Evolutionary conservation across 92 coral and sea anemone species (phyloP).

Genomic region (Porites evermanni): DNA sequence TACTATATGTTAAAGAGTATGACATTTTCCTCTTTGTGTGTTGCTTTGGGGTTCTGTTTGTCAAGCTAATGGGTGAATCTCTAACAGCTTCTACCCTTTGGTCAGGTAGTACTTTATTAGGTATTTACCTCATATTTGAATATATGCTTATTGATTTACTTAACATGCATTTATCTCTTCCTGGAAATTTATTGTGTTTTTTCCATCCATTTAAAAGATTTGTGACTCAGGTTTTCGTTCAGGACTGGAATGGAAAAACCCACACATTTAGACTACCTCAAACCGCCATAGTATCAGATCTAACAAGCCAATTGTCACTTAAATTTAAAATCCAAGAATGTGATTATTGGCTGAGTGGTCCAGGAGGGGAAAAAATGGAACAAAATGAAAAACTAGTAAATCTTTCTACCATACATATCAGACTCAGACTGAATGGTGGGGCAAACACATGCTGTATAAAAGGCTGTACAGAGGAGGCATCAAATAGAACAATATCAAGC

Average conservation of each 20-base stretch:
- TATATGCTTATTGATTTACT: conserved; percentile 31
- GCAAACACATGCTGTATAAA: conserved; percentile 6
- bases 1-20: conserved; percentile 1
- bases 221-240: conserved; percentile 17
- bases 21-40: background rate
- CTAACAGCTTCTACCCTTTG: background rate
- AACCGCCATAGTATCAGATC: conserved; percentile 10
- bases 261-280: conserved; percentile 18
- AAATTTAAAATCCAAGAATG: conserved; percentile 1
- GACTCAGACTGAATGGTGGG: conserved; percentile 21
- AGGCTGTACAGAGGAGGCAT: conserved; percentile 1
- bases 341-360: conserved; percentile 27
- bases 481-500: background rate
- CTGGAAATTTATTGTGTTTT: conserved; percentile 33
- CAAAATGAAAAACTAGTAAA: background rate
- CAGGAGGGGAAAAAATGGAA: background rate
- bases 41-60: background rate
- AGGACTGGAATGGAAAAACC: conserved; percentile 42
- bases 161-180: conserved; percentile 32
- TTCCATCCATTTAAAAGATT: conserved; percentile 4
- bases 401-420: conserved; percentile 5
- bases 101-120: background rate
- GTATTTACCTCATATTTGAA: conserved; percentile 2
- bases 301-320: conserved; percentile 4
- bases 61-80: background rate